phyloP scores from a whole-genome alignment of 2,888 invertebrate genomes.

The Sminthurides aquaticus region DNA sequence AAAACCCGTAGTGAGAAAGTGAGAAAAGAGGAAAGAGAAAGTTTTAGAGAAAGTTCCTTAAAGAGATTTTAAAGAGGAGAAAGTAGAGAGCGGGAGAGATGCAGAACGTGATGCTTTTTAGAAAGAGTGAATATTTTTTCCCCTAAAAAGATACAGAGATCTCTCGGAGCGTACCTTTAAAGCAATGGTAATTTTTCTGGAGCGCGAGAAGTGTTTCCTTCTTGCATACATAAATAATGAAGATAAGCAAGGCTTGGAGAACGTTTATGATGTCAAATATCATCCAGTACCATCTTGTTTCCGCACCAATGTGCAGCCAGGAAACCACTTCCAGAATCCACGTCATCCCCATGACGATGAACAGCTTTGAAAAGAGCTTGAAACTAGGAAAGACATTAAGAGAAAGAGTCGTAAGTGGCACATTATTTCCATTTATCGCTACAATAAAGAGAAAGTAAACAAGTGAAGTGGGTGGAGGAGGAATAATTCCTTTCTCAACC shows the following conservation, averaged over 20 bases:
- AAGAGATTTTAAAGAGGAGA: background rate
- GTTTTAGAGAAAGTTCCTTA: background rate
- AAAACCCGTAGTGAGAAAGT: background rate
- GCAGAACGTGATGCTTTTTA: no score
- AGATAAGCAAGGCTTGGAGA: slow-evolving; percentile 37
- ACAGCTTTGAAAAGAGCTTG: slow-evolving; percentile 32
- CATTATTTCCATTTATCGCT: no score
- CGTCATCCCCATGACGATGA: slow-evolving; percentile 36
- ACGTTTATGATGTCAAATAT: slow-evolving; percentile 34
- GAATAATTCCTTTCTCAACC: background rate
- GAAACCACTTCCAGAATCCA: slow-evolving; percentile 40
- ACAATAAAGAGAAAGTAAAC: no score
- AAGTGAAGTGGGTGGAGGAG: no score
- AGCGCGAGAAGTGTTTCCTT: slow-evolving; percentile 32
- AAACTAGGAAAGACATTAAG: slow-evolving; percentile 29
- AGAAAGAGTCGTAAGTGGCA: no score
- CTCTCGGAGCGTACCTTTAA: slow-evolving; percentile 26
- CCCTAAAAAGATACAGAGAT: no score
- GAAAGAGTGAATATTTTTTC: background rate
- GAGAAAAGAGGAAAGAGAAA: background rate
- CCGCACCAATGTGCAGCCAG: slow-evolving; percentile 26
- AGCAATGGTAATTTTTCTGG: slow-evolving; percentile 32
- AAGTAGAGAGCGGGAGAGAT: background rate
- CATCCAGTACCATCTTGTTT: slow-evolving; percentile 30
- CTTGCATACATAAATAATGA: slow-evolving; percentile 39